Base-by-base conservation (phyloP, 2,113 vertebrate species). In the Hippocampus barbouri region DNA sequence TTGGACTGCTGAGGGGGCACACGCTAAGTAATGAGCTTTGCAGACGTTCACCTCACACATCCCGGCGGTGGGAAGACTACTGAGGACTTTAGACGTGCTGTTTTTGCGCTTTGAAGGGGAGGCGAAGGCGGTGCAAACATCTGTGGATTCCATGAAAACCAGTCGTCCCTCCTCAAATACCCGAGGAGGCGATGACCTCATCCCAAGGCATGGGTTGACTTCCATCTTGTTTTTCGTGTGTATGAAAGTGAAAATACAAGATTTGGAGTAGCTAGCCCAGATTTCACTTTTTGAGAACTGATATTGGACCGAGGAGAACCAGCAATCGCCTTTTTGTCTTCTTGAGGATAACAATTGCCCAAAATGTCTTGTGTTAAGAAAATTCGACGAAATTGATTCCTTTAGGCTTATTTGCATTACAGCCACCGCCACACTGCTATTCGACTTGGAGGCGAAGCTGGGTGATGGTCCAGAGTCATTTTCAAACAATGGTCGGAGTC, bases 1-100 rank as follows among this genome's bases (percentile, higher is more conserved):
- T 67, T 68, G 15, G 60, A 76, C 70, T 60, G 77, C 69, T 81
- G 71, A 82, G 60, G 72, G 57, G 75, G 78, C 75, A 81, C 66
- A 40, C 62, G 38, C 9, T 21, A 64, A 75, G 30, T 86, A 87
- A 90, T 83, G 82, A 84, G 81, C 72, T 85, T 90, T 89, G 86
- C 91, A 91, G 86, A 81, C 71, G 49, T 74, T 61, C 56, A 78
- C 71, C 83, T 74, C 43, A 69, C 75, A 73, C 79, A 79, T 87
- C 83, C 81, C 86, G 76, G 70, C 78, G 76, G 85, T 78, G 74
- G 73, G 40, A 41, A 25, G 57, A 79, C 75, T 73, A 76, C 71
- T 69, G 65, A 51, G 51, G 84, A 81, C 81, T 78, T 85, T 81
- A 86, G 77, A 86, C 66, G 12, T 64, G 30, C 68, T 79, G 78